These are phyloP conservation scores for Chloroceryle aenea DNA, from an alignment of 2,113 vertebrate genomes.

Conservation along the genomic window DNA sequence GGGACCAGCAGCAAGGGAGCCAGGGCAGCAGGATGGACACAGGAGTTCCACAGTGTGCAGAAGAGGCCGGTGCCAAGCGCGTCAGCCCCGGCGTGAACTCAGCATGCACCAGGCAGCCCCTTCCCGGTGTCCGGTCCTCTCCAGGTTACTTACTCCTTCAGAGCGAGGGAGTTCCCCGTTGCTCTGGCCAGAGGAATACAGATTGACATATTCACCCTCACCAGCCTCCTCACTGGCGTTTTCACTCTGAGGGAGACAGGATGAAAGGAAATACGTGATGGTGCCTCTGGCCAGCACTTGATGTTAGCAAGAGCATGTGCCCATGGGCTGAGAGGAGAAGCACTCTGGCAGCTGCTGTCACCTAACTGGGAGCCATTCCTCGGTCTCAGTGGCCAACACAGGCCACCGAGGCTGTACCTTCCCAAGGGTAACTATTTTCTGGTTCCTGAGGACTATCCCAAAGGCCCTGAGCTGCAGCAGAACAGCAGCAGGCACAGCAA, in stretches of 20 bases:
- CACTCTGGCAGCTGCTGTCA: background rate
- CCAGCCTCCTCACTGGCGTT: conserved; percentile 89
- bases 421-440: background rate
- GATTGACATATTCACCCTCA: conserved; percentile 96
- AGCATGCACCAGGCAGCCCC: conserved; percentile 69
- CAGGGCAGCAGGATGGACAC: background rate
- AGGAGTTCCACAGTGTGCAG: background rate
- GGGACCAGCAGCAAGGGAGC: background rate
- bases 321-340: background rate
- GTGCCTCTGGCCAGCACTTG: background rate
- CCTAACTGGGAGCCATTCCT: background rate
- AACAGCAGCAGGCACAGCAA: background rate
- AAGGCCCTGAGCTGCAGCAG: background rate
- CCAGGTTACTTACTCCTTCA: conserved; percentile 89
- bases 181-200: conserved; percentile 92
- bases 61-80: background rate
- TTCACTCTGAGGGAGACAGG: conserved; percentile 90
- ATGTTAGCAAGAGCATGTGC: background rate
- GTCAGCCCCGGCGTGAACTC: background rate
- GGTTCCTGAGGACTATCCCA: background rate
- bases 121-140: background rate
- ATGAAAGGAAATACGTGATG: conserved; percentile 69
- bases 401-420: background rate
- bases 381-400: background rate
- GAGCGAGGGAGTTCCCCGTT: conserved; percentile 86